These are phyloP conservation scores for Sebastiscus tertius DNA, from an alignment of 2,797 vertebrate genomes.

Conservation along the genomic window DNA sequence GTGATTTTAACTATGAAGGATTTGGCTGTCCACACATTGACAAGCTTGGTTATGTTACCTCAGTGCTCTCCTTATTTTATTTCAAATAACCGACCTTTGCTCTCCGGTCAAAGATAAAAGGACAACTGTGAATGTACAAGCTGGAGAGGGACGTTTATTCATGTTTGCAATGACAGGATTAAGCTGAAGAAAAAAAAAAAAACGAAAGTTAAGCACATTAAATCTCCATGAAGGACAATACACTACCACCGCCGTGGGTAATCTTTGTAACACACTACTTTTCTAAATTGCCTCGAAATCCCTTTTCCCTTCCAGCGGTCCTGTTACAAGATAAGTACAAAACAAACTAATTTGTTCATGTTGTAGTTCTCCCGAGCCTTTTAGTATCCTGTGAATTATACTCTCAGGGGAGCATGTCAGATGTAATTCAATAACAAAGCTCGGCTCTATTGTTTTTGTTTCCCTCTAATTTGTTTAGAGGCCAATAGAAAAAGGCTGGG, in stretches of 20 bases:
- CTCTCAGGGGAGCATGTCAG: slow-evolving; percentile 66
- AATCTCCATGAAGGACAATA: slow-evolving; percentile 60
- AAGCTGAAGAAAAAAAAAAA: slow-evolving; percentile 1
- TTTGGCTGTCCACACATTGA: neutral
- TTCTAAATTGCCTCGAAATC: slow-evolving; percentile 57
- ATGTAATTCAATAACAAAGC: slow-evolving; percentile 79
- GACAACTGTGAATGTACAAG: neutral
- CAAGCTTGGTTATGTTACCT: neutral
- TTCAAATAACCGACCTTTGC: neutral
- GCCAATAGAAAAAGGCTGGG: slow-evolving; percentile 60
- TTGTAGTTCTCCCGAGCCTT: slow-evolving; percentile 61
- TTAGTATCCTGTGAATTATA: slow-evolving; percentile 70
- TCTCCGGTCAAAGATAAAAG: slow-evolving; percentile 7
- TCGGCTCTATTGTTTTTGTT: slow-evolving; percentile 76
- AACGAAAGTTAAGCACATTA: slow-evolving; percentile 49
- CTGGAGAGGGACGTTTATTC: slow-evolving; percentile 5
- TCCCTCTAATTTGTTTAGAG: slow-evolving; percentile 86
- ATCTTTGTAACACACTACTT: slow-evolving; percentile 54
- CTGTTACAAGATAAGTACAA: slow-evolving; percentile 60
- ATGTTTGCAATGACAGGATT: slow-evolving; percentile 38
- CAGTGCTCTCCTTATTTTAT: neutral
- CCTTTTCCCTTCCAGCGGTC: slow-evolving; percentile 40
- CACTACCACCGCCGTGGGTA: slow-evolving; percentile 22
- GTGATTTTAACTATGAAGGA: neutral
- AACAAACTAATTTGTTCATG: slow-evolving; percentile 75